These are phyloP conservation scores for Alauda arvensis DNA, from an alignment of 2,797 vertebrate species.

Conservation along the genomic window DNA sequence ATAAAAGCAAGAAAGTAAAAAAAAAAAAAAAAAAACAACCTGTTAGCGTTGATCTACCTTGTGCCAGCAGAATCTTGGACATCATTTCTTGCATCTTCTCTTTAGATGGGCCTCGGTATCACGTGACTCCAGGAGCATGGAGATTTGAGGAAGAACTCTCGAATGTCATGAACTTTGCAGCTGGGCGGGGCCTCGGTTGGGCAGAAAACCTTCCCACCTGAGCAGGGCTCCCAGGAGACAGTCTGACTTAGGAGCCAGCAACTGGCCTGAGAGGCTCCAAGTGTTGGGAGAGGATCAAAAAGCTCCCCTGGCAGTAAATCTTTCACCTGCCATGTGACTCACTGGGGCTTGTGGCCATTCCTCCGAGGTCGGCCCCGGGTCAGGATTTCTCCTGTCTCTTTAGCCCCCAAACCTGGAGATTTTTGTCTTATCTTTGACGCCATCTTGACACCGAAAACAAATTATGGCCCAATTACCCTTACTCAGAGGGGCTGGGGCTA, in stretches of 20 bases:
- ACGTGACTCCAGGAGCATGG: not conserved
- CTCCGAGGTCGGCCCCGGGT: constrained; percentile 61
- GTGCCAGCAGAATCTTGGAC: not conserved
- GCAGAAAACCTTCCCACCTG: constrained; percentile 27
- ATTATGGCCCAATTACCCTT: constrained; percentile 64
- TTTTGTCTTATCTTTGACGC: constrained; percentile 70
- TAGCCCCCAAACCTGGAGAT: constrained; percentile 60
- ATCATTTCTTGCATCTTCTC: not conserved
- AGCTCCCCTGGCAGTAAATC: constrained; percentile 61
- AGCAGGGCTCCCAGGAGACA: not conserved
- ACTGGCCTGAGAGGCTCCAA: constrained; percentile 12
- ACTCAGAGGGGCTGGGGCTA: constrained; percentile 9
- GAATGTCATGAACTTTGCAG: not conserved
- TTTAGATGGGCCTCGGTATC: not conserved
- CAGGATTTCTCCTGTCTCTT: constrained; percentile 69
- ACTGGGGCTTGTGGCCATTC: constrained; percentile 58
- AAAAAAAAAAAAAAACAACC: not conserved
- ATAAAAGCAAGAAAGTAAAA: not conserved
- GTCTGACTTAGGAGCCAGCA: constrained; percentile 15
- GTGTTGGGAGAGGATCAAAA: constrained; percentile 63
- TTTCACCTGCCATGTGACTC: constrained; percentile 63
- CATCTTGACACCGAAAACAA: constrained; percentile 73
- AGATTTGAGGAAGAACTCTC: not conserved
- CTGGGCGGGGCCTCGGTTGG: not conserved
- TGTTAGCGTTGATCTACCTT: not conserved